Conservation (phyloP, 2,888 invertebrate genomes). For the Beris morrisii region DNA sequence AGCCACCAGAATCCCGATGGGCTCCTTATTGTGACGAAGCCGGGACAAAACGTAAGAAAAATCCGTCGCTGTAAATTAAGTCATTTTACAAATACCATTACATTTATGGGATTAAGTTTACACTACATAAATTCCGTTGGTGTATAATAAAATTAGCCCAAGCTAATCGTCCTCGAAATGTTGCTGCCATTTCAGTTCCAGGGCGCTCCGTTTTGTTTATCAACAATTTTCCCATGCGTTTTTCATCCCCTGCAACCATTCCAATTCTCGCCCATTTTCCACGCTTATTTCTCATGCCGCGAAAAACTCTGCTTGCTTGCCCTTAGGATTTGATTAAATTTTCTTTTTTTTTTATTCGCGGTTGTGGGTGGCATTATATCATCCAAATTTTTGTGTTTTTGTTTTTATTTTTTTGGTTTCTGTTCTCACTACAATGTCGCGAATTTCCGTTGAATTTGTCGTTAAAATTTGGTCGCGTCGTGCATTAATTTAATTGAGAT, state of each 20-base stretch:
- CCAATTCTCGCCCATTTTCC: background rate
- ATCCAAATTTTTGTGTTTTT: conserved; percentile 4
- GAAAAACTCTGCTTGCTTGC: conserved; percentile 25
- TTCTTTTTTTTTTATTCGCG: background rate
- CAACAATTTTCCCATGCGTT: conserved; percentile 8
- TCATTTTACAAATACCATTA: conserved; percentile 44
- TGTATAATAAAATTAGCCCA: conserved; percentile 45
- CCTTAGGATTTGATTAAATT: conserved; percentile 32
- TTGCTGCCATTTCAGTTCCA: conserved; percentile 35
- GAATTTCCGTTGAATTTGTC: conserved; percentile 4
- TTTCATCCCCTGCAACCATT: background rate
- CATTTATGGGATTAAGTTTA: conserved; percentile 50
- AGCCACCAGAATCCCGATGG: background rate
- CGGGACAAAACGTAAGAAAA: conserved; percentile 17
- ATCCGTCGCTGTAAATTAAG: conserved; percentile 40
- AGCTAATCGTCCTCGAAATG: conserved; percentile 48
- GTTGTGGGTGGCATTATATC: background rate
- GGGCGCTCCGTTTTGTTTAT: background rate
- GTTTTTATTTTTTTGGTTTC: conserved; percentile 15
- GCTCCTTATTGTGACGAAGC: background rate
- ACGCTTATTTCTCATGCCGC: conserved; percentile 27
- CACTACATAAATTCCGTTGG: conserved; percentile 50
- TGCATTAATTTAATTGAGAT: conserved; percentile 44
- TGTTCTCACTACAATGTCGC: conserved; percentile 9
- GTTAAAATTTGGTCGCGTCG: conserved; percentile 35